Conservation (phyloP, 2,888 invertebrate species). For the Torymus auratus region DNA sequence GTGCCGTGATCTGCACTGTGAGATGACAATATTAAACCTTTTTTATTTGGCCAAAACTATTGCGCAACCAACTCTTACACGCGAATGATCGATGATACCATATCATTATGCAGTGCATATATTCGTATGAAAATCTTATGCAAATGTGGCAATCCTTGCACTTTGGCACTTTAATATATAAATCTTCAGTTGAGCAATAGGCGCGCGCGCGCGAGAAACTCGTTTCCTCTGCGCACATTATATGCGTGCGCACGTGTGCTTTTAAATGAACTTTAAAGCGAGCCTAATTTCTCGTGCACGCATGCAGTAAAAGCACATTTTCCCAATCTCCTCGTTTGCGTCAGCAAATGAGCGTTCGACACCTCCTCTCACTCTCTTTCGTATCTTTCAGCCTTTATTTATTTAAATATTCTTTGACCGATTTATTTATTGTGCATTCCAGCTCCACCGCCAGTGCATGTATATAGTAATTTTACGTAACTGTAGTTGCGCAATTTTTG, state of each 20-base stretch:
- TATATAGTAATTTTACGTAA: too few relatives aligned
- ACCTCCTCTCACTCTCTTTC: not conserved
- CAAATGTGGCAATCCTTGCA: conserved; percentile 12
- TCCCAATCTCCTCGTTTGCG: conserved; percentile 23
- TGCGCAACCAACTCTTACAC: conserved; percentile 1
- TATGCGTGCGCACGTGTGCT: not conserved
- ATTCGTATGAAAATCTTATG: conserved; percentile 12
- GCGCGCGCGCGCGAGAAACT: not conserved
- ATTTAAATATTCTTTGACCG: not conserved
- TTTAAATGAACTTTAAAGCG: conserved; percentile 19
- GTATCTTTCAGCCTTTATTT: not conserved
- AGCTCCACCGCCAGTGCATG: too few relatives aligned
- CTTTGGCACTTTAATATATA: not conserved
- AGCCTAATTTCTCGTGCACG: conserved; percentile 22
- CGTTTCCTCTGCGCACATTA: conserved; percentile 36
- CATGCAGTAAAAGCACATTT: not conserved
- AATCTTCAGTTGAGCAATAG: conserved; percentile 9
- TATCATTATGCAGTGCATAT: not conserved
- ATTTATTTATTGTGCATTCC: too few relatives aligned
- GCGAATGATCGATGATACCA: conserved; percentile 24
- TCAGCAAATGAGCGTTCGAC: not conserved
- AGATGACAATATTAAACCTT: conserved; percentile 2
- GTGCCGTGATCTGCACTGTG: not conserved
- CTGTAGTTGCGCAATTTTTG: too few relatives aligned
- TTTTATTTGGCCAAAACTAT: not conserved